phyloP scores from a whole-genome alignment of 2,888 invertebrate species.

The Chaetogeoica ovagalla region DNA sequence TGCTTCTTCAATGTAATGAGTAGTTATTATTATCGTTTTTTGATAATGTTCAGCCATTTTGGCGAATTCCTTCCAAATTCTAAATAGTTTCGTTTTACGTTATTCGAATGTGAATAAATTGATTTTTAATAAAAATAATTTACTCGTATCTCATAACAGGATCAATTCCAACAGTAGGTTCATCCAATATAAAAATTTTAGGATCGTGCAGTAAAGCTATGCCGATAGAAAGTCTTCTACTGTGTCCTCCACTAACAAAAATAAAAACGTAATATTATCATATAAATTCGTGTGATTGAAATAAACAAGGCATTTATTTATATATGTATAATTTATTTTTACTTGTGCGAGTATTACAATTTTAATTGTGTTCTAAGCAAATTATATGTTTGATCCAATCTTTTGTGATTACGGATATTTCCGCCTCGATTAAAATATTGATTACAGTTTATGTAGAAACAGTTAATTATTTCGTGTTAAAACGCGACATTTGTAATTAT shows the following conservation, averaged over 20 bases:
- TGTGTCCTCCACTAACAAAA: conserved; percentile 63
- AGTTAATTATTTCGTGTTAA: background rate
- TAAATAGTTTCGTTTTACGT: conserved; percentile 21
- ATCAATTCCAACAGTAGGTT: conserved; percentile 63
- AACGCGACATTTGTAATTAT: background rate
- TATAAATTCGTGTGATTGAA: background rate
- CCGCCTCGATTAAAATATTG: no score
- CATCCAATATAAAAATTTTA: conserved; percentile 60
- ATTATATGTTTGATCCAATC: background rate
- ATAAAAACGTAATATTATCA: background rate
- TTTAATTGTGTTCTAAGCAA: background rate
- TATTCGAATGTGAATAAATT: background rate
- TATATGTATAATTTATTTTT: background rate
- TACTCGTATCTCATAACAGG: conserved; percentile 61
- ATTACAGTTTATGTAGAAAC: no score
- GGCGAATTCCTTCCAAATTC: conserved; percentile 56
- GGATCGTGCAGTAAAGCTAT: conserved; percentile 64
- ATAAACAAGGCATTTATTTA: background rate
- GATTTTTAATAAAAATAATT: background rate
- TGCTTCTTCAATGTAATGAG: conserved; percentile 57
- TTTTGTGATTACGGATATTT: background rate
- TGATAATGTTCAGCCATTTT: conserved; percentile 53
- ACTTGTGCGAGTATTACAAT: background rate
- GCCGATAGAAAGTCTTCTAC: conserved; percentile 62
- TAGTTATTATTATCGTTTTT: conserved; percentile 57